Conservation (phyloP, 2,888 invertebrate genomes). For the Malthinus flaveolus region DNA sequence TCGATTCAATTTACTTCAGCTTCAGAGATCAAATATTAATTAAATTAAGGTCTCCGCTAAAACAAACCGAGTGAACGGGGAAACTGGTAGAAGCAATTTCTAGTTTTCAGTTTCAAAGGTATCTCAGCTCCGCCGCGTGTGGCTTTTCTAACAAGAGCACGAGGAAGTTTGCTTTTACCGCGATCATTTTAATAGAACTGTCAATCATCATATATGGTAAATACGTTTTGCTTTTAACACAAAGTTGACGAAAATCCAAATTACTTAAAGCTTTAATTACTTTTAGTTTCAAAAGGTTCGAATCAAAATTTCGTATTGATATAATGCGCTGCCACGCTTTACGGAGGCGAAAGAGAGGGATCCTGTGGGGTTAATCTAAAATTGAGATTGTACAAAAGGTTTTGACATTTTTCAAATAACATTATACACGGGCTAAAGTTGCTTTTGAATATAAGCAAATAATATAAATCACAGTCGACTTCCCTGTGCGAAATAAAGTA, state of each 20-base stretch:
- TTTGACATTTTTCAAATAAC: too few relatives aligned
- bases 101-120: conserved; percentile 16
- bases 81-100: conserved; percentile 8
- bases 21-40: conserved; percentile 22
- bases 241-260: conserved; percentile 5
- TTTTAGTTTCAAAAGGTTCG: not conserved
- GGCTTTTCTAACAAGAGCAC: not conserved
- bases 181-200: conserved; percentile 12
- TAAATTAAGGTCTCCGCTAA: conserved; percentile 17
- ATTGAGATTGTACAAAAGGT: too few relatives aligned
- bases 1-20: conserved; percentile 18
- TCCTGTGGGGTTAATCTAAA: too few relatives aligned
- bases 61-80: conserved; percentile 5
- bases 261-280: conserved; percentile 1
- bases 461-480: too few relatives aligned
- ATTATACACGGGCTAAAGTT: too few relatives aligned
- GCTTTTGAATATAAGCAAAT: too few relatives aligned
- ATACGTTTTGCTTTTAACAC: conserved; percentile 1
- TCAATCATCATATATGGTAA: conserved; percentile 4
- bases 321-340: not conserved
- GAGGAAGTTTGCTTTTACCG: conserved; percentile 4
- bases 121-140: conserved; percentile 3
- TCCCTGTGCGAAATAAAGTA: too few relatives aligned
- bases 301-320: not conserved
- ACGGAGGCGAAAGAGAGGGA: not conserved